Evolutionary conservation across 1,140 invertebrate genomes (phyloP), one percentile per base, ranked within the genome.

Genomic region (Sminthurinus signatus): DNA sequence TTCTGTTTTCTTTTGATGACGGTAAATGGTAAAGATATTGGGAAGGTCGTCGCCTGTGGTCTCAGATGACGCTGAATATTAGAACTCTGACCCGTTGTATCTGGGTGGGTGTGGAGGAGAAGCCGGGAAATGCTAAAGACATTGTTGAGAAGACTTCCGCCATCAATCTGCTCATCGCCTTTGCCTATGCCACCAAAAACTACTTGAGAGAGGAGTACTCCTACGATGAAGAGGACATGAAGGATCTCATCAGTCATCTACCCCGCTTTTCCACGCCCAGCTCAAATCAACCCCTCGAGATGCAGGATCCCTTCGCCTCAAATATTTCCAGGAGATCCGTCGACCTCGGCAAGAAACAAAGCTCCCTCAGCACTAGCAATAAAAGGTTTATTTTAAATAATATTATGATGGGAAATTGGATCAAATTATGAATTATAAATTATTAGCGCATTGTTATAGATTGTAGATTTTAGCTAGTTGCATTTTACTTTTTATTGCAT

Each of bases 191-290:
- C 4, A 65, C 63, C 5, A 64, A 65, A 36, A 64, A 71, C 44
- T 71, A 71, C 44, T 54, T 71, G 10, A 21, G 69, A 32, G 64
- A 71, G 50, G 65, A 71, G 32, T 71, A 71, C 32, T 71, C 69
- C 14, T 71, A 71, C 52, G 69, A 71, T 19, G 44, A 65, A 25
- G 63, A 71, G 8, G 69, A 68, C 46, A 48, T 71, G 29, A 36
- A 31, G 19, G 56, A 65, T 15, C 39, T 71, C 0, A 66, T 71
- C 2, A 63, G 50, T 44, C 69, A 71, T 32, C 43, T 71, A 12
- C 69, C 65, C 2, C 54, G 54, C 32, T 71, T 71, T 27, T 8
- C 59, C 2, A 71, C 69, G 2, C 69, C 69, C 1, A 65, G 62
- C 15, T 65, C 63, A 10, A 68, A 62, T 48, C 57, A 64, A 25